Base-by-base conservation (phyloP, 2,888 invertebrate species). In the Panorpa germanica region DNA sequence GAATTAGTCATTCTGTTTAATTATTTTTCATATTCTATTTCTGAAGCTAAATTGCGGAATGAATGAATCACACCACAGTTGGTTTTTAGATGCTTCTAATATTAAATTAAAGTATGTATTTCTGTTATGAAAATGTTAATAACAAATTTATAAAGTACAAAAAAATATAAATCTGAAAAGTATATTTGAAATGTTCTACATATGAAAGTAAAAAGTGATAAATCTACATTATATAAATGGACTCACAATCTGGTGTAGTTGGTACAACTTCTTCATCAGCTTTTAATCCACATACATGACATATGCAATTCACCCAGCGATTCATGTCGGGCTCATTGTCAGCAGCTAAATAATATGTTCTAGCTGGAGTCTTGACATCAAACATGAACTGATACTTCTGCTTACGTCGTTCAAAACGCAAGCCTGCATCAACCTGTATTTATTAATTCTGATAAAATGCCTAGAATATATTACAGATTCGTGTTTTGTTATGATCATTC, bases 291-390 rank as follows among this genome's bases (percentile, higher is more conserved):
- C 91, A 93, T 23, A 88, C 86, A 52, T 77, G 72, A 52, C 93
- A 93, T 40, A 95, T 81, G 35, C 80, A 83, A 46, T 82, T 78
- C 7, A 93, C 91, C 95, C 95, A 95, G 50, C 76, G 76, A 42
- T 77, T 78, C 91, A 95, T 91, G 45, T 91, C 90, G 25, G 68
- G 65, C 49, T 90, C 88, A 18, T 77, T 76, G 42, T 90, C 88
- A 1, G 91, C 88, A 34, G 90, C 90, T 40, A 95, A 61, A 52
- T 86, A 91, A 50, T 91, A 95, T 18, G 76, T 81, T 41, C 93
- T 65, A 39, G 78, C 76, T 19, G 83, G 80, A 29, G 88, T 90
- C 49, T 78, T 77, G 21, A 90, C 77, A 43, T 83, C 82, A 49
- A 90, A 90, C 59, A 88, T 85, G 47, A 70, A 74, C 45, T 81